Conservation (phyloP, 2,888 invertebrate genomes). For the Aphidoletes aphidimyza region DNA sequence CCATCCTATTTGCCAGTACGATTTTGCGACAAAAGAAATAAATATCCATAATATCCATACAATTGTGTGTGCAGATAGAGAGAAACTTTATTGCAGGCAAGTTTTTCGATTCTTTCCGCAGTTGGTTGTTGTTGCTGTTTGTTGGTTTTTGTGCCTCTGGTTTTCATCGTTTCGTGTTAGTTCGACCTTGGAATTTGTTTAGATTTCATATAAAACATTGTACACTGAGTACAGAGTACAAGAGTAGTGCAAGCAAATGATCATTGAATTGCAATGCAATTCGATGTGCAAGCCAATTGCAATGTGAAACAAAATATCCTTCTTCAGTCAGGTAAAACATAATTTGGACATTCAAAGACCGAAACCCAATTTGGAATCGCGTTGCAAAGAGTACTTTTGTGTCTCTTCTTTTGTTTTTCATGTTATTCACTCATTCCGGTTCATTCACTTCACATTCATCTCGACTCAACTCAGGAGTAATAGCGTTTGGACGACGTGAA, state of each 20-base stretch:
- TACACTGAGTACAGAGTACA: not conserved
- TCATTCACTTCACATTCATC: conserved; percentile 14
- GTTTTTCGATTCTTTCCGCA: not conserved
- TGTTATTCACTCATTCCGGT: not conserved
- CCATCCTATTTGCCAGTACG: not conserved
- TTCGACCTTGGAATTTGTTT: conserved; percentile 54
- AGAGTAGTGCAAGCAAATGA: no score
- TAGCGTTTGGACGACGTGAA: conserved; percentile 19
- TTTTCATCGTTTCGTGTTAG: conserved; percentile 24
- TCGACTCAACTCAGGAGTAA: not conserved
- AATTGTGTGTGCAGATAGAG: conserved; percentile 22
- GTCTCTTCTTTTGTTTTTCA: not conserved
- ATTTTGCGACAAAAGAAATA: conserved; percentile 44
- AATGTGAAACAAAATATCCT: conserved; percentile 36
- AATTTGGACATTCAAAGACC: conserved; percentile 14
- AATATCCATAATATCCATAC: conserved; percentile 52
- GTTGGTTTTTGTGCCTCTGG: not conserved
- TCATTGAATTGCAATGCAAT: no score
- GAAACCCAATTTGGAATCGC: not conserved
- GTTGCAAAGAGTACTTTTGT: not conserved
- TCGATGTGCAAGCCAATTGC: not conserved
- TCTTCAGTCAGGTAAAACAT: conserved; percentile 28
- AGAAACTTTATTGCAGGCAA: conserved; percentile 44
- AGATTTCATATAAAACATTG: not conserved
- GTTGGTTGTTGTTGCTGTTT: not conserved